Conservation (phyloP, 1,140 invertebrate species). For the Drosophila hydei region DNA sequence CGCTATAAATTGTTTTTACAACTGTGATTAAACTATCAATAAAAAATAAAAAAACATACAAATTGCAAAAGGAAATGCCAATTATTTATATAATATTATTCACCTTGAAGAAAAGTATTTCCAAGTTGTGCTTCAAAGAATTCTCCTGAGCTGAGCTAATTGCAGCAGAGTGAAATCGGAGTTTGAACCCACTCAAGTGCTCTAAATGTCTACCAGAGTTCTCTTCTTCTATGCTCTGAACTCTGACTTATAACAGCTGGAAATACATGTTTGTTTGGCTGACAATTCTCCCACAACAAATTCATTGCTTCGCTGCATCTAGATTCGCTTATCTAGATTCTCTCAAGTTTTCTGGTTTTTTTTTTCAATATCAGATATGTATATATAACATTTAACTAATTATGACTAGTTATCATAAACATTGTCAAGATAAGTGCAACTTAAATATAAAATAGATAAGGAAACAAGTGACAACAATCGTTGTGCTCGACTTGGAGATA, state of each 20-base stretch:
- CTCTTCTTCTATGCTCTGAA: too few species aligned
- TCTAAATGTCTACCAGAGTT: too few species aligned
- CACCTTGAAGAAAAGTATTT: neutral
- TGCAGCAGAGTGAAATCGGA: neutral
- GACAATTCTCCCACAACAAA: neutral
- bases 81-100: neutral
- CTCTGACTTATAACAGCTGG: neutral
- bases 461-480: neutral
- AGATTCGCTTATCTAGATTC: constrained; percentile 24
- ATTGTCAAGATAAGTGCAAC: constrained; percentile 28
- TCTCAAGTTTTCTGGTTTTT: constrained; percentile 20
- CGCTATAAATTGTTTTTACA: constrained; percentile 26
- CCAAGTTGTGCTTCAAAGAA: neutral
- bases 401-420: constrained; percentile 16
- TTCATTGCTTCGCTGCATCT: neutral
- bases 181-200: too few species aligned
- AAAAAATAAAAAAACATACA: neutral
- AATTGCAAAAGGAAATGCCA: constrained; percentile 43
- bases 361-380: constrained; percentile 18
- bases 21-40: constrained; percentile 29
- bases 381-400: constrained; percentile 28
- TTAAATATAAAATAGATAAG: neutral
- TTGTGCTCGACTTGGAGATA: too few species aligned
- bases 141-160: neutral
- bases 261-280: neutral